A percentile compares a stretch with the other conserved stretches of the same genome.
Evolutionary conservation across 2,113 vertebrate genomes (phyloP).

Genomic region (Vicugna pacos): DNA sequence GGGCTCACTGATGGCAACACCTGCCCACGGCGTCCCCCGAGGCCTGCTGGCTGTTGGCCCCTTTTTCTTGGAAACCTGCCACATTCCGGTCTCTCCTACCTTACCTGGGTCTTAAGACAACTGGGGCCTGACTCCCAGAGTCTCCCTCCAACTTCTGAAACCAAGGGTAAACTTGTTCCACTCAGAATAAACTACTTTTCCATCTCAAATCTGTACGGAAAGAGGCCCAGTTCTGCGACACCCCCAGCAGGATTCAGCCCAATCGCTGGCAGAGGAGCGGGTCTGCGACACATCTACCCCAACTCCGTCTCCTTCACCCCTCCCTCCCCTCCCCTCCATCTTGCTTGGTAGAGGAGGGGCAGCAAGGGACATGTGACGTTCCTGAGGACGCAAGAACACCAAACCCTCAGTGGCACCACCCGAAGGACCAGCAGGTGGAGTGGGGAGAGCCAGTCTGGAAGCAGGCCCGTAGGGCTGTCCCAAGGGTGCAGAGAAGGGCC

Average conservation of each 20-base stretch:
- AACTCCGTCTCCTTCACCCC: no score
- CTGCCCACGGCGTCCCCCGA: not conserved
- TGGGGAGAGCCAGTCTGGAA: not conserved
- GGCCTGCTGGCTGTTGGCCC: no score
- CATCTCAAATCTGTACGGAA: not conserved
- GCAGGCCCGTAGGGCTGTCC: not conserved
- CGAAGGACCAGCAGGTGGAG: no score
- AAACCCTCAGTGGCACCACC: not conserved
- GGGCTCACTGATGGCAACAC: not conserved
- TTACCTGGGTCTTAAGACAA: not conserved
- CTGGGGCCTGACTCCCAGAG: not conserved
- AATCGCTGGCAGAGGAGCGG: not conserved
- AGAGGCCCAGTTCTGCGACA: not conserved
- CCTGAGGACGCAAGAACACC: not conserved
- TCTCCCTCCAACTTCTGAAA: not conserved
- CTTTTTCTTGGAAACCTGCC: not conserved
- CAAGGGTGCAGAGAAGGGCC: not conserved
- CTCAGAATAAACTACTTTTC: not conserved
- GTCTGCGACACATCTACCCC: not conserved
- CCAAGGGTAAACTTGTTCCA: not conserved
- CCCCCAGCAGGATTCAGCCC: not conserved
- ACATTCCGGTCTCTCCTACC: not conserved
- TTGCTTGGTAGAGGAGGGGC: no score
- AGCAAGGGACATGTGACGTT: no score
- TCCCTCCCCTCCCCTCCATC: not conserved